These are phyloP conservation scores for Apus apus DNA, from an alignment of 2,113 vertebrate genomes.

Conservation along the genomic window DNA sequence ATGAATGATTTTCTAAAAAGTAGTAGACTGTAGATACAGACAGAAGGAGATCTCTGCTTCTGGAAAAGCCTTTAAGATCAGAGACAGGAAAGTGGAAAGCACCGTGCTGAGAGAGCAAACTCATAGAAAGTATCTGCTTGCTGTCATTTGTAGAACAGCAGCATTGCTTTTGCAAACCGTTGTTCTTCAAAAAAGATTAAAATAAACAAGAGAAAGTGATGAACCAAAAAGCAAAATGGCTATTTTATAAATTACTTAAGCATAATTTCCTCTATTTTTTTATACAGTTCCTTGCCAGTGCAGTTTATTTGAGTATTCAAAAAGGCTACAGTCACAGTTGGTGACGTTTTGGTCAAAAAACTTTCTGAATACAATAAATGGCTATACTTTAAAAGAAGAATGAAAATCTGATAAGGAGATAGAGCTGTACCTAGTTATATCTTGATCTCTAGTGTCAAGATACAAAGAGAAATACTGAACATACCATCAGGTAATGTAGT, in stretches of 20 bases:
- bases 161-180: background rate
- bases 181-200: background rate
- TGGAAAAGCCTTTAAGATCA: background rate
- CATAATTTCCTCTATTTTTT: constrained; percentile 50
- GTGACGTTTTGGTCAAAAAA: background rate
- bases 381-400: constrained; percentile 1
- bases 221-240: constrained; percentile 9
- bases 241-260: constrained; percentile 50
- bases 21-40: background rate
- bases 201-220: background rate
- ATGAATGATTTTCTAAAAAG: background rate
- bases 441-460: background rate
- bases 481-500: constrained; percentile 39
- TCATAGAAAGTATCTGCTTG: background rate
- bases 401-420: background rate
- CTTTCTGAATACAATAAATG: constrained; percentile 32
- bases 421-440: constrained; percentile 14
- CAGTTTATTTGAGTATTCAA: constrained; percentile 23
- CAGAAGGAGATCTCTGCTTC: background rate
- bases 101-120: background rate
- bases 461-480: constrained; percentile 21
- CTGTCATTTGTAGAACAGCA: background rate
- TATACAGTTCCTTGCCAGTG: background rate
- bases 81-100: background rate
- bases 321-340: background rate